These are phyloP conservation scores for Apamea anceps DNA, from an alignment of 2,888 invertebrate species.

Conservation along the genomic window DNA sequence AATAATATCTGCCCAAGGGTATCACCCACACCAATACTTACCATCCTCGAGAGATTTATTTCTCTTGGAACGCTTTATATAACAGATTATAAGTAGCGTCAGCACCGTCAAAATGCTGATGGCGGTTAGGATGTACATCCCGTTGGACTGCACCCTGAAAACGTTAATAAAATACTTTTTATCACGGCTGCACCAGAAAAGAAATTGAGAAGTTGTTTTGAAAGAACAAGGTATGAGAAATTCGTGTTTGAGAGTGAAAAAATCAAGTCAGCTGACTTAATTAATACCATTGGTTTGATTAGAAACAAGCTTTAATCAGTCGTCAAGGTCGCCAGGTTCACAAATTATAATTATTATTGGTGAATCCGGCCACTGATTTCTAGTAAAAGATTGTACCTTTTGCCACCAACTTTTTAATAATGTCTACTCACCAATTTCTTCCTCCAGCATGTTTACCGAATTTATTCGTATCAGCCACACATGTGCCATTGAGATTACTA, in stretches of 20 bases:
- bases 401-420: background rate
- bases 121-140: conserved; percentile 36
- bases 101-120: conserved; percentile 2
- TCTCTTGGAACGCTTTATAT: conserved; percentile 13
- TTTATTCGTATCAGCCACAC: conserved; percentile 1
- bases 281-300: background rate
- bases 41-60: conserved; percentile 12
- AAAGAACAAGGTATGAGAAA: background rate
- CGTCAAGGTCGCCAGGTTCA: background rate
- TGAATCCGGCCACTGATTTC: background rate
- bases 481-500: conserved; percentile 9
- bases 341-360: background rate
- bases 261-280: too few species aligned
- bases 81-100: background rate
- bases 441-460: background rate
- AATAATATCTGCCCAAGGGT: background rate
- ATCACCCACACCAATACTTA: background rate
- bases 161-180: background rate
- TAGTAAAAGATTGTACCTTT: background rate
- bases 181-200: background rate
- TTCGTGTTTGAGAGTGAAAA: background rate
- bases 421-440: conserved; percentile 17
- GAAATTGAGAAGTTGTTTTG: background rate
- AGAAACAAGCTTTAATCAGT: background rate
- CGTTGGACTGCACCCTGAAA: conserved; percentile 39